Evolutionary conservation across 2,888 invertebrate genomes (phyloP), one percentile per base, ranked within the genome.

Genomic region (Drosophila helvetica): DNA sequence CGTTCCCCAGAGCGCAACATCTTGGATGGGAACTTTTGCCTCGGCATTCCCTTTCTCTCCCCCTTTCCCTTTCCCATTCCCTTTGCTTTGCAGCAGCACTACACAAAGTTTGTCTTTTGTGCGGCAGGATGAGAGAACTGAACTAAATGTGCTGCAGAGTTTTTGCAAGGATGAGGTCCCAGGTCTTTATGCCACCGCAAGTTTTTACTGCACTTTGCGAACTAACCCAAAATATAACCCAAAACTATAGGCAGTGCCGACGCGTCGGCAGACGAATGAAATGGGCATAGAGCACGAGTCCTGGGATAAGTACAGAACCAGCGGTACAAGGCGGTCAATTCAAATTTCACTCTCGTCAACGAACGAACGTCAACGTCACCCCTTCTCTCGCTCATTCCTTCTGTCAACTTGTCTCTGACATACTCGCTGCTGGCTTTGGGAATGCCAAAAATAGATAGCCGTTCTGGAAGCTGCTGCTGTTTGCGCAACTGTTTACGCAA

Each of bases 101-200:
- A 58, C 62, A 63, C 67, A 79, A 86, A 86, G 78, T 86, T 86
- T 72, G 88, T 77, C 86, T 86, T 83, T 84, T 78, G 72, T 61
- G 56, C 30, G 57, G 22, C 3, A 56, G 43, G n/a, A 50, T 47
- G 51, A 53, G 45, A 53, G 45, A 53, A 55, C 62, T 30, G 1
- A 5, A n/a, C n/a, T 8, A 27, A 17, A 22, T 8, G 54, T 38
- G 38, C 38, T 38, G 38, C 2, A 6, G 38, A 51, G 57, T 52
- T 48, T 51, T 72, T 69, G 79, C 58, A 61, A 75, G 70, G 50
- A 67, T 63, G 74, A 70, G 59, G 72, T 88, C 80, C 74, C 77
- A 80, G 86, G 80, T 83, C 80, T 87, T 83, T 88, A 81, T 83
- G 82, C 79, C 65, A 80, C 88, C 88, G 78, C 89, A 88, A 89